Evolutionary conservation across 2,113 vertebrate genomes (phyloP).

Genomic region (Equus przewalskii): DNA sequence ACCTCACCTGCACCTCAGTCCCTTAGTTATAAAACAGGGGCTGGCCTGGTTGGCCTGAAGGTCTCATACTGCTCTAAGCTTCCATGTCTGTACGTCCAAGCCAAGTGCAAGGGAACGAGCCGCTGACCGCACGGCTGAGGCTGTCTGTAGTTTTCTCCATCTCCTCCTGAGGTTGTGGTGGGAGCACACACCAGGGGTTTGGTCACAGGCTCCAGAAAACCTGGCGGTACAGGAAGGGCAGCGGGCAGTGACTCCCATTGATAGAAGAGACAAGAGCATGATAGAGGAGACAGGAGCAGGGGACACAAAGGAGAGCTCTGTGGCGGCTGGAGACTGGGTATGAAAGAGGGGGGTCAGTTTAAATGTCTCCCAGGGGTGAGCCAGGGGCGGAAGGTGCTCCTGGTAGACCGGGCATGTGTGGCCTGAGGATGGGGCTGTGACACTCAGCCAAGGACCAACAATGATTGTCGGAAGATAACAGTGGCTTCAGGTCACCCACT

Average conservation of each 20-base stretch:
- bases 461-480: not conserved
- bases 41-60: not conserved
- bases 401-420: not conserved
- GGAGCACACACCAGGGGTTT: not conserved
- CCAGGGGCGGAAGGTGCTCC: not conserved
- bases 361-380: not conserved
- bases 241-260: not conserved
- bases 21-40: not conserved
- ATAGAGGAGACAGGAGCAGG: not conserved
- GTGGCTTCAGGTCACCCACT: not conserved
- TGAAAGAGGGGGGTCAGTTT: not conserved
- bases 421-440: not conserved
- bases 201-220: not conserved
- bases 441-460: not conserved
- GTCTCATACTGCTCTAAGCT: not conserved
- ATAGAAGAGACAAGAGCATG: not conserved
- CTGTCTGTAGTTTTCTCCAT: not conserved
- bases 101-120: not conserved
- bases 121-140: not conserved
- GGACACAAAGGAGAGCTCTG: not conserved
- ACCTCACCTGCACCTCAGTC: not conserved
- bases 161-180: not conserved
- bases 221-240: not conserved
- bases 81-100: not conserved
- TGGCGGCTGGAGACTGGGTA: not conserved